A percentile compares a stretch with the other conserved stretches of the same genome.
phyloP scores from a whole-genome alignment of 2,797 vertebrate genomes.

The Hemitrygon akajei region DNA sequence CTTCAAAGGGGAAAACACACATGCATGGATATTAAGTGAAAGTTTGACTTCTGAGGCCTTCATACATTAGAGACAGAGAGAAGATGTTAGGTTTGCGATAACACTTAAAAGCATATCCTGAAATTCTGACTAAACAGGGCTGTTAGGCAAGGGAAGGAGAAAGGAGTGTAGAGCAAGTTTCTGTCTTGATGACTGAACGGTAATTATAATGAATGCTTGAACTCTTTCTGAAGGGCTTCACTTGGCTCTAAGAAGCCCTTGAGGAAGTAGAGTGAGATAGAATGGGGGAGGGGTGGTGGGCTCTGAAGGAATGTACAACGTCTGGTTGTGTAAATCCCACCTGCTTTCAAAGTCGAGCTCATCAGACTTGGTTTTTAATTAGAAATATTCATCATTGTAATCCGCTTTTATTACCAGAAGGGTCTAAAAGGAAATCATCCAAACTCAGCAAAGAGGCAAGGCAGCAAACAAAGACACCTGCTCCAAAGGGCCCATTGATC shows the following conservation, averaged over 20 bases:
- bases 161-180: not conserved
- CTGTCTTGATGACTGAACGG: not conserved
- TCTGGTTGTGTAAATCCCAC: constrained; percentile 21
- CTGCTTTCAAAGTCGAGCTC: constrained; percentile 10
- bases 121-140: not conserved
- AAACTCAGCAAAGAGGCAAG: constrained; percentile 22
- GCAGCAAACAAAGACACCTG: not conserved
- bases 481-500: not conserved
- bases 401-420: constrained; percentile 19
- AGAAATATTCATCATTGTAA: constrained; percentile 25
- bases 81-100: not conserved
- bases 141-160: not conserved
- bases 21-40: not conserved
- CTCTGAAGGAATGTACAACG: constrained; percentile 1
- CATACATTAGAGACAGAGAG: not conserved
- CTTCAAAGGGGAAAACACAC: not conserved
- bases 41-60: not conserved
- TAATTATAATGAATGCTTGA: constrained; percentile 32
- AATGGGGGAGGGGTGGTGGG: not conserved
- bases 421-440: not conserved
- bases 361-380: constrained; percentile 21
- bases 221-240: not conserved
- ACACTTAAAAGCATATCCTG: not conserved
- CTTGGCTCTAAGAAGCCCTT: constrained; percentile 12
- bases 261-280: not conserved